Evolutionary conservation across 2,888 invertebrate species (phyloP), one percentile per base, ranked within the genome.

Genomic region (Drosophila robusta): DNA sequence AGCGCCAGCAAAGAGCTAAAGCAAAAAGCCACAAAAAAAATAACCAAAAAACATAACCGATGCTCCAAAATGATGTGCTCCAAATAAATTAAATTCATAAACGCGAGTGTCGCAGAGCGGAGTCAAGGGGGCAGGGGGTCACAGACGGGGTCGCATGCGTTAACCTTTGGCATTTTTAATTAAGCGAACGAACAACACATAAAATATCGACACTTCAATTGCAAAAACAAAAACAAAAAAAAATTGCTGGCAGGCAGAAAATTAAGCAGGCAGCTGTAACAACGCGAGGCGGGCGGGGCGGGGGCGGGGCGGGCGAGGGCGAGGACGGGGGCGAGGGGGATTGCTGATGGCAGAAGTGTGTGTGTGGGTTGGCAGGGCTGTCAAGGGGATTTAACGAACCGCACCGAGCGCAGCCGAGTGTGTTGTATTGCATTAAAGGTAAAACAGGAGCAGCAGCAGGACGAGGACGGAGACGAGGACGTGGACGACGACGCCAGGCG

Each of bases 101-200:
- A 56, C 52, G 56, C 49, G 63, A 64, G 41, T 55, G 51, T 60
- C 44, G 51, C 54, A 65, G 64, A 45, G 46, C 44, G 12, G n/a
- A 50, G 46, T n/a, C n/a, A 9, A 18, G 9, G 39, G 38, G 16
- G 12, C 9, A 9, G 44, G n/a, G 12, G 14, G 36, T 26, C 8
- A 29, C 16, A 24, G 46, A 14, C 14, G 26, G 9, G 16, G 38
- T 49, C 52, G 78, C 75, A 78, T 78, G 83, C 78, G 72, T 88
- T 85, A 86, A 88, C 85, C 85, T 85, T 88, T 85, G 84, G 84
- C 88, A 85, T 85, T 85, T 85, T 88, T 88, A 88, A 88, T 85
- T 88, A 88, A 88, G 73, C 75, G 87, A 79, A 75, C 79, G 81
- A 79, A 79, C 84, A 88, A 73, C 77, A 81, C 84, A 88, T 85